Evolutionary conservation across 2,888 invertebrate genomes (phyloP), one percentile per base, ranked within the genome.

Genomic region (Buathra laborator): DNA sequence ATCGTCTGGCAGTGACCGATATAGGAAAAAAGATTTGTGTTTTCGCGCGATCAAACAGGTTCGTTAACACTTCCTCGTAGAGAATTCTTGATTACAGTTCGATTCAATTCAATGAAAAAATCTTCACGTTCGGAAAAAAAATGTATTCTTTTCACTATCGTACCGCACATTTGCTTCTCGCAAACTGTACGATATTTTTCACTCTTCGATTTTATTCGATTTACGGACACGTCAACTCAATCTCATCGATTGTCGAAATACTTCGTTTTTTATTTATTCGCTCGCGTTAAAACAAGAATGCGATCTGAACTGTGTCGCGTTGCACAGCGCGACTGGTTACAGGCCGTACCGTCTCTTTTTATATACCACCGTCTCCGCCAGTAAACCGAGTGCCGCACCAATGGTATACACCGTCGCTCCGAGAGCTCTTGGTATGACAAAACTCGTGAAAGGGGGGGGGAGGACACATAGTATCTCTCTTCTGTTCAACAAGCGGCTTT

Each of bases 301-400:
- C 43, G 84, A 62, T 37, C 56, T 68, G 16, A 32, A 66, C 84
- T 68, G 81, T 81, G 71, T 64, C 84, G 77, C 44, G 46, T 76
- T 67, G 71, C 71, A 81, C 81, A 68, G 76, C 72, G 62, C 67
- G 81, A 68, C 76, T 79, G 70, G 67, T 19, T 37, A 44, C 76
- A 51, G 62, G 10, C n/a, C 74, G 84, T 14, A 53, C 46, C 53
- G 75, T 14, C 71, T 71, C 83, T 76, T 85, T 85, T 76, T 85
- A 85, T 85, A 84, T 72, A 67, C 37, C 48, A 24, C 62, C 48
- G 43, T n/a, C 67, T 67, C 19, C 67, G 53, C 43, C 53, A 62
- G 62, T 44, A 7, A 5, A 16, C n/a, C 64, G 75, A 24, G 24
- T 29, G 67, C 29, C 44, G 14, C 44, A 64, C 72, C 72, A 72